Base-by-base conservation (phyloP, 2,113 vertebrate genomes). In the Chaetodon trifascialis region DNA sequence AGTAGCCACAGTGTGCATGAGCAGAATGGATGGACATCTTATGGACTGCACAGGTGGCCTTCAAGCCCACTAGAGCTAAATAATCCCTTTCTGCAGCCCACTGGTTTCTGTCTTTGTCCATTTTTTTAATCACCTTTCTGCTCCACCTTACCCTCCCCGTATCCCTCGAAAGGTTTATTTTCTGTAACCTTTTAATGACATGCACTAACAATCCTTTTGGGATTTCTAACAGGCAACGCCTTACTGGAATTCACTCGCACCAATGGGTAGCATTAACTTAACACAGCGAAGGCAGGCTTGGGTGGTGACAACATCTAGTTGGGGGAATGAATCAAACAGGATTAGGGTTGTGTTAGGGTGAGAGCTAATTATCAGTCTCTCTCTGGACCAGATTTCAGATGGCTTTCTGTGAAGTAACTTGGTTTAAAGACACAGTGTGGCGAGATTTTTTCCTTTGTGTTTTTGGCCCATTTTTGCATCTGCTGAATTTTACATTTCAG, bases 151-250 rank as follows among this genome's bases (percentile, higher is more conserved):
- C 11, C 46, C 38, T 40, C 62, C 21, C 73, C 68, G 47, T 82
- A 69, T 81, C 64, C 49, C 42, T 52, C 34, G 11, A 15, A 66
- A 38, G 72, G 65, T 84, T 80, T 86, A 73, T 85, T 81, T 83
- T 69, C 49, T 78, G 11, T 74, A 86, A 89, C 73, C 79, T 82
- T 83, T 86, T 86, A 82, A 84, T 89, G 60, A 83, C 73, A 74
- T 76, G 77, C 36, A 60, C 70, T 65, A 79, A 83, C 68, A 83
- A 77, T 7, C 58, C 77, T 80, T 84, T 54, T 46, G 51, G 76
- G 66, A 84, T 87, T 89, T 79, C 36, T 64, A 44, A 49, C 46
- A 78, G 51, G 47, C 38, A 54, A 51, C 25, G 21, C 34, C 64
- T 70, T 71, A 36, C 6, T 69, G 34, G 44, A 88, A 77, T 77